A percentile compares a stretch with the other conserved stretches of the same genome.
These are phyloP conservation scores for Tachycineta bicolor DNA, from an alignment of 2,113 vertebrate genomes.

Conservation along the genomic window DNA sequence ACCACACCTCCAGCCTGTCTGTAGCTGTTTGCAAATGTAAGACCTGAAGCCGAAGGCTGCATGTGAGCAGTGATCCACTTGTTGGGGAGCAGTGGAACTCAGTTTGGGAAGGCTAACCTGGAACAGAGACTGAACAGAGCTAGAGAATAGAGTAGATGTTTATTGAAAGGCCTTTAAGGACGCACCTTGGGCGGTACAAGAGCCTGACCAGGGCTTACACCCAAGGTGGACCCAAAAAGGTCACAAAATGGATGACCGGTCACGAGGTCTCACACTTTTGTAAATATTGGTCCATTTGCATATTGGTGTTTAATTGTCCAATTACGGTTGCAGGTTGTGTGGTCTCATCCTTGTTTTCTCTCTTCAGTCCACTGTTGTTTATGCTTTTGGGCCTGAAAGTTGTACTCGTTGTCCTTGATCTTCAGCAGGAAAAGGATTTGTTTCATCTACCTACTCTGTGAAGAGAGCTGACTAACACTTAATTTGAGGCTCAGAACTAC, in stretches of 20 bases:
- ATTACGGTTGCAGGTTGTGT: background rate
- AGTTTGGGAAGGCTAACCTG: background rate
- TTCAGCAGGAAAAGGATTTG: background rate
- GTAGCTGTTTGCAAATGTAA: background rate
- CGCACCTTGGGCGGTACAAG: background rate
- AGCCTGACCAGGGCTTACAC: background rate
- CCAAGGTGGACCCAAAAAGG: background rate
- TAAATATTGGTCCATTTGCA: background rate
- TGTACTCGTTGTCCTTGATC: background rate
- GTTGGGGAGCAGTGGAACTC: background rate
- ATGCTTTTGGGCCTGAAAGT: background rate
- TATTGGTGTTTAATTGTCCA: background rate
- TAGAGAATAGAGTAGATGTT: background rate
- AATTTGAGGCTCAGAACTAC: background rate
- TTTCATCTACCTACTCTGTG: background rate
- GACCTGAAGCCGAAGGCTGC: background rate
- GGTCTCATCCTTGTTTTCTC: background rate
- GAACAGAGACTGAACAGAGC: background rate
- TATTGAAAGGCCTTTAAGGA: background rate
- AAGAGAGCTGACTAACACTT: background rate
- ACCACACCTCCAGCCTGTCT: background rate
- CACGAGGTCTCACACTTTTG: background rate
- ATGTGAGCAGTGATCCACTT: background rate
- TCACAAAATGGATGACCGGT: background rate
- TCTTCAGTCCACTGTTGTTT: background rate